Percentiles rank a stretch among this genome's conserved stretches.
Evolutionary conservation across 53 echinoderm and acorn worm species (phyloP).

Genomic region (Zoroaster sp.): DNA sequence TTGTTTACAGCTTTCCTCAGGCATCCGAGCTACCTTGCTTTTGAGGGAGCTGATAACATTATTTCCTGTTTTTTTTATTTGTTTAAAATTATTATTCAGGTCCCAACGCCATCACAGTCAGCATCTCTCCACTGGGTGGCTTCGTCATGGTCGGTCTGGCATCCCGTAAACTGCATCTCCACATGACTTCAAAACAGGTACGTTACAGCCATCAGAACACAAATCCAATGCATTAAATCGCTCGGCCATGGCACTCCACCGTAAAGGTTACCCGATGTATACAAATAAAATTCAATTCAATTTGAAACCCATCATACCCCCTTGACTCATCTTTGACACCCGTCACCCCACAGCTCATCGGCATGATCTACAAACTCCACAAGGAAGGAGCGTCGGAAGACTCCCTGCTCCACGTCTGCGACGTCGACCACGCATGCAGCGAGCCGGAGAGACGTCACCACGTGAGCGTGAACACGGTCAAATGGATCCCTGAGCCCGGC

Average conservation of each 20-base stretch:
- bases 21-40: too few relatives aligned
- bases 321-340: too few relatives aligned
- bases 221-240: too few relatives aligned
- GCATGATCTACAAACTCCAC: conserved; percentile 75
- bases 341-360: conserved; percentile 68
- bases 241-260: too few relatives aligned
- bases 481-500: conserved; percentile 86
- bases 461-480: conserved; percentile 83
- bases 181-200: conserved; percentile 55
- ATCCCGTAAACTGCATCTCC: conserved; percentile 75
- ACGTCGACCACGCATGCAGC: conserved; percentile 59
- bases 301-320: too few relatives aligned
- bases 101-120: conserved; percentile 92
- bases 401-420: conserved; percentile 66
- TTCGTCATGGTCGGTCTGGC: conserved; percentile 92
- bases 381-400: conserved; percentile 76
- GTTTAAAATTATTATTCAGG: conserved; percentile 41
- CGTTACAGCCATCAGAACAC: not conserved
- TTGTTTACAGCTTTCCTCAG: not conserved
- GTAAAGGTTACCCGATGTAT: too few relatives aligned
- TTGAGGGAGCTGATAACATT: not conserved
- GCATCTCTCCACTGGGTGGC: conserved; percentile 76
- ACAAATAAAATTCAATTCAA: too few relatives aligned
- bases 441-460: conserved; percentile 67
- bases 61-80: not conserved